phyloP scores from a whole-genome alignment of 2,113 vertebrate species.

The Hiodon alosoides region DNA sequence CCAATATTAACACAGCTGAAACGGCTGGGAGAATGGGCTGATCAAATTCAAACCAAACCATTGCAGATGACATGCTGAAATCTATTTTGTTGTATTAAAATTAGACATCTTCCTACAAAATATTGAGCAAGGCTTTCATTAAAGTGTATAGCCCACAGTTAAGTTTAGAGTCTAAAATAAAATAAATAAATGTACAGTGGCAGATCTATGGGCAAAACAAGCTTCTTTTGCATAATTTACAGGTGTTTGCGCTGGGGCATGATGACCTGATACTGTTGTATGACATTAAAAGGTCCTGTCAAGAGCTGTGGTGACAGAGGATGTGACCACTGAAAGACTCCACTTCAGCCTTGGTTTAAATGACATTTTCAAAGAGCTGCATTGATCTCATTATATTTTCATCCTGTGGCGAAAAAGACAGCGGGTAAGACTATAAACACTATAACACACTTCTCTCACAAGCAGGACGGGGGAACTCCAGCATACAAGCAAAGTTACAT shows the following conservation, averaged over 20 bases:
- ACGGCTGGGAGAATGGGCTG: background rate
- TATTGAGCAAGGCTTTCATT: background rate
- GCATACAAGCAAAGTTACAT: no score
- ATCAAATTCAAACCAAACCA: conserved; percentile 5
- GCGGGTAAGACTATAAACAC: background rate
- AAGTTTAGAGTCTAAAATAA: background rate
- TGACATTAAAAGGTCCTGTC: conserved; percentile 60
- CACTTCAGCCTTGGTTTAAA: conserved; percentile 63
- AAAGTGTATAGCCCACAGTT: no score
- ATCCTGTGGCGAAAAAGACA: conserved; percentile 68
- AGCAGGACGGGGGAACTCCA: background rate
- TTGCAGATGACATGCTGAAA: background rate
- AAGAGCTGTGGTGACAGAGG: conserved; percentile 48
- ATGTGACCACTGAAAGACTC: conserved; percentile 48
- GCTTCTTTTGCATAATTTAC: conserved; percentile 64
- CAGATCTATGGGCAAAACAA: conserved; percentile 53
- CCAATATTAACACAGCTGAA: background rate
- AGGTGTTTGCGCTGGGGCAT: conserved; percentile 52
- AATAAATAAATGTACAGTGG: conserved; percentile 1
- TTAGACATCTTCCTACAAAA: background rate
- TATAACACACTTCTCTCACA: background rate
- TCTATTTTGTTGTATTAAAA: background rate
- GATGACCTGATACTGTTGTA: conserved; percentile 59
- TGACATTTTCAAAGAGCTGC: conserved; percentile 98
- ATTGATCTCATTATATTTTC: conserved; percentile 99